These are phyloP conservation scores for Anas platyrhynchos DNA, from an alignment of 2,113 vertebrate species.

Conservation along the genomic window DNA sequence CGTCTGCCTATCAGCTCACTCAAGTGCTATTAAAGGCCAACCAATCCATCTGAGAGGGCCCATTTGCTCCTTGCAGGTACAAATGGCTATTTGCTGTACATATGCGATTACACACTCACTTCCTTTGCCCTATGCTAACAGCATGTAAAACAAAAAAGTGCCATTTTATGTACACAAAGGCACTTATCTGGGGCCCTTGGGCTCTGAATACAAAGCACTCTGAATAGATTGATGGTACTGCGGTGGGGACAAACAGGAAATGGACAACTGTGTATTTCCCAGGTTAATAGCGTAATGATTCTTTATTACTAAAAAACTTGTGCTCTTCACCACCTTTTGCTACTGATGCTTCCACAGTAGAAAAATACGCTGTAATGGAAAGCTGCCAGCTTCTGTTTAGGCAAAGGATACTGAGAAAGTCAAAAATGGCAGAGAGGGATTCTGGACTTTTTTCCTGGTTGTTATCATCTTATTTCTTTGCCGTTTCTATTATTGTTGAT, in stretches of 20 bases:
- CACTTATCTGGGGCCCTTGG: slow-evolving; percentile 78
- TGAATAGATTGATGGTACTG: slow-evolving; percentile 81
- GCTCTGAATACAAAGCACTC: slow-evolving; percentile 77
- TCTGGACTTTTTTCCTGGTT: background rate
- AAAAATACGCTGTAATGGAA: slow-evolving; percentile 23
- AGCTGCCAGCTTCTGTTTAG: background rate
- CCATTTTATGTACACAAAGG: slow-evolving; percentile 83
- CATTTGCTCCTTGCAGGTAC: slow-evolving; percentile 85
- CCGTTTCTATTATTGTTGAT: background rate
- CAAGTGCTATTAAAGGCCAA: slow-evolving; percentile 87
- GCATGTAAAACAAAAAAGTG: slow-evolving; percentile 87
- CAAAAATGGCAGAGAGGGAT: background rate
- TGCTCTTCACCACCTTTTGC: slow-evolving; percentile 62
- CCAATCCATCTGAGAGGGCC: slow-evolving; percentile 70
- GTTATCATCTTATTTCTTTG: background rate
- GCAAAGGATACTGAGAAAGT: background rate
- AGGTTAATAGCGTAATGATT: slow-evolving; percentile 77
- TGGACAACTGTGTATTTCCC: slow-evolving; percentile 73
- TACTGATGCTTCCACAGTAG: slow-evolving; percentile 53
- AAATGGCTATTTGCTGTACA: slow-evolving; percentile 95
- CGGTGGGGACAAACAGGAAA: slow-evolving; percentile 79
- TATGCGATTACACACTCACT: slow-evolving; percentile 83
- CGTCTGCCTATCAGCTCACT: slow-evolving; percentile 80
- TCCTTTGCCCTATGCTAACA: slow-evolving; percentile 82
- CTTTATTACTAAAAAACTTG: slow-evolving; percentile 67